These are phyloP conservation scores for Xestia ashworthii DNA, from an alignment of 2,888 invertebrate genomes.

Conservation along the genomic window DNA sequence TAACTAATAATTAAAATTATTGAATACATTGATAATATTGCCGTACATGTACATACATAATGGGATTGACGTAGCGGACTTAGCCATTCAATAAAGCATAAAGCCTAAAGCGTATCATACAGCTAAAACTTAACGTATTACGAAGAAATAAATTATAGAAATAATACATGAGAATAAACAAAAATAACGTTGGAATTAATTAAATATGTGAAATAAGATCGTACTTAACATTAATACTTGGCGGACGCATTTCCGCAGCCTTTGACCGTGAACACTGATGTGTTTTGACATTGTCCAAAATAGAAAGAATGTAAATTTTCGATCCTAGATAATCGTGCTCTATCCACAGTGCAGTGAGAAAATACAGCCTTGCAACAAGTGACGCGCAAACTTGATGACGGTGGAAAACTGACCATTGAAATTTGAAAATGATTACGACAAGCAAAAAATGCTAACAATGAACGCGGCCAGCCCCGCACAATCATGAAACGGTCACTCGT, in stretches of 20 bases:
- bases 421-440: conserved; percentile 34
- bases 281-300: conserved; percentile 66
- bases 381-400: conserved; percentile 29
- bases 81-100: conserved; percentile 82
- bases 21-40: conserved; percentile 82
- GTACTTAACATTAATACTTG: conserved; percentile 71
- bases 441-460: conserved; percentile 45
- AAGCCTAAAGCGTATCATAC: conserved; percentile 86
- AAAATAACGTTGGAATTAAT: conserved; percentile 75
- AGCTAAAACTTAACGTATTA: conserved; percentile 79
- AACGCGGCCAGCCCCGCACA: conserved; percentile 24
- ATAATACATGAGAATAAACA: conserved; percentile 75
- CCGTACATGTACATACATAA: conserved; percentile 71
- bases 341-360: conserved; percentile 83
- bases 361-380: conserved; percentile 68
- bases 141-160: conserved; percentile 85
- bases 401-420: conserved; percentile 19
- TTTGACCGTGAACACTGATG: conserved; percentile 64
- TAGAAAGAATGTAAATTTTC: conserved; percentile 60
- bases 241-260: conserved; percentile 65
- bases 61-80: conserved; percentile 80
- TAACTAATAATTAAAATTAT: conserved; percentile 85
- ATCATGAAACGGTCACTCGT: conserved; percentile 62
- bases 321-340: conserved; percentile 74
- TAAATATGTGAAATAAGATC: conserved; percentile 69